Percentiles rank a stretch among this genome's conserved stretches.
Conservation (phyloP, 2,113 vertebrate species). For the Mesoclemmys tuberculata region DNA sequence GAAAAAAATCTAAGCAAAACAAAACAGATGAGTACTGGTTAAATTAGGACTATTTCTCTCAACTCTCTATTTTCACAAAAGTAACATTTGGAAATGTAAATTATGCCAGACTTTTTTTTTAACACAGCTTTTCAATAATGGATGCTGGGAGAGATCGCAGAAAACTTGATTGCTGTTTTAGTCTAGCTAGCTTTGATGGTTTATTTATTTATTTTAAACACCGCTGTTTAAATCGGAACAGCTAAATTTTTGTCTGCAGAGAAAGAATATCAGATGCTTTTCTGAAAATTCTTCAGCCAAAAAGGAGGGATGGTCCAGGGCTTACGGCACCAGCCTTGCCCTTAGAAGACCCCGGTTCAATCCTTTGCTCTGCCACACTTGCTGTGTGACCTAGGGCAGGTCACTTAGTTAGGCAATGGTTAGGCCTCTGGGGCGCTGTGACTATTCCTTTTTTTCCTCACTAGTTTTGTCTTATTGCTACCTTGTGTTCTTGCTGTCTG, state of each 20-base stretch:
- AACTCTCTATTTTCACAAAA: background rate
- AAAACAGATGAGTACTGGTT: background rate
- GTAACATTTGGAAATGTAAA: background rate
- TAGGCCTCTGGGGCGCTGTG: background rate
- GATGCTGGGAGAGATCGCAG: background rate
- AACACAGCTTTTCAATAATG: background rate
- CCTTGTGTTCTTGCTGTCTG: background rate
- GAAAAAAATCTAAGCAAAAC: background rate
- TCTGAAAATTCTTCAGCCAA: background rate
- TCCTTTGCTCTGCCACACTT: background rate
- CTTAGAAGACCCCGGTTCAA: background rate
- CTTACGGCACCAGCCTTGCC: background rate
- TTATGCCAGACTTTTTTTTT: background rate
- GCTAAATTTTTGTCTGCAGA: background rate
- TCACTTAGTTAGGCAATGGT: background rate
- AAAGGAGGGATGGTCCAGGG: background rate
- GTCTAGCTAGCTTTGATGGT: background rate
- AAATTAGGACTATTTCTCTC: background rate
- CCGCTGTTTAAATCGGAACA: background rate
- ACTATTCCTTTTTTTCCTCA: background rate
- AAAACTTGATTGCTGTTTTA: background rate
- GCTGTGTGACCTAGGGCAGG: background rate
- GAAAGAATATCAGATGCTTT: background rate
- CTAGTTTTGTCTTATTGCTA: background rate
- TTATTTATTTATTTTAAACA: background rate